Percentiles rank a stretch among this genome's conserved stretches.
phyloP scores from a whole-genome alignment of 1,140 invertebrate genomes.

The Prorops nasuta region DNA sequence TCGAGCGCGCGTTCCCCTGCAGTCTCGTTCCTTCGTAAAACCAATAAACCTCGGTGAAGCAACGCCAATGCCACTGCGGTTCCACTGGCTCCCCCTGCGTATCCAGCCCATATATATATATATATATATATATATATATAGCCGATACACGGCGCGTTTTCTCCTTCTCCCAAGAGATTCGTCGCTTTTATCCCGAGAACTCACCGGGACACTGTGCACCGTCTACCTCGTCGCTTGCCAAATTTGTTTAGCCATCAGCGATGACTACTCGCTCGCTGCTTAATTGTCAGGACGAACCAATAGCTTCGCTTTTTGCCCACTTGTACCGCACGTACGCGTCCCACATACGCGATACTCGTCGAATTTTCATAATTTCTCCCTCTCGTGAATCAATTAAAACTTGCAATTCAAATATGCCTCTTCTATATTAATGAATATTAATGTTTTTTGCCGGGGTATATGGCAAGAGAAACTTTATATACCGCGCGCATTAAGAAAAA shows the following conservation, averaged over 20 bases:
- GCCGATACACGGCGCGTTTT: too few relatives aligned
- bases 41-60: constrained; percentile 38
- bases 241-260: constrained; percentile 41
- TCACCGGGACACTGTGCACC: too few relatives aligned
- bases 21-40: neutral
- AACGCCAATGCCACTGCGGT: constrained; percentile 8
- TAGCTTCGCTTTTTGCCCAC: neutral
- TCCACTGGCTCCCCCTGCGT: constrained; percentile 1
- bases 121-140: too few relatives aligned
- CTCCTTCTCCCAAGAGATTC: neutral
- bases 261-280: neutral
- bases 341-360: neutral
- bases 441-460: too few relatives aligned
- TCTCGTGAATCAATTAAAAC: neutral
- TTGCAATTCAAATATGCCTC: neutral
- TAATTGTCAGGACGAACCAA: constrained; percentile 3
- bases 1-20: neutral
- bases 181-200: constrained; percentile 34
- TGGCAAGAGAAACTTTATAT: too few relatives aligned
- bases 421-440: too few relatives aligned
- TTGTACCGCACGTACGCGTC: neutral
- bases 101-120: too few relatives aligned
- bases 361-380: neutral
- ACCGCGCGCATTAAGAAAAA: too few relatives aligned
- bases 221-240: constrained; percentile 13